Conservation (phyloP, 2,888 invertebrate genomes). For the Sphinx pinastri region DNA sequence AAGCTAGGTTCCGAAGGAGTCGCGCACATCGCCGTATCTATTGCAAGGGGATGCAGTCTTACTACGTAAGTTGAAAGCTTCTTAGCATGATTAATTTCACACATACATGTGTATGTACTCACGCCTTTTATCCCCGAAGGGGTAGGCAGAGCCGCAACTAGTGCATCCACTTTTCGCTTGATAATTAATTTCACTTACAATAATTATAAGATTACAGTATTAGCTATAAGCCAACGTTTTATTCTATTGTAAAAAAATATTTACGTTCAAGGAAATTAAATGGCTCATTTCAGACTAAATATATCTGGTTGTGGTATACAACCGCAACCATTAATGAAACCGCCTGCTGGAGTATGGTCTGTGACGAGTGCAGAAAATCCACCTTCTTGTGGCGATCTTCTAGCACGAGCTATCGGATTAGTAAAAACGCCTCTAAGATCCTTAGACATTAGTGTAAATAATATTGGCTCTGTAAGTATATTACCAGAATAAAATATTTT, state of each 20-base stretch:
- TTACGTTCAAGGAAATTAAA: neutral
- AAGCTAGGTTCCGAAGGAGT: constrained; percentile 75
- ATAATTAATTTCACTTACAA: too few species aligned
- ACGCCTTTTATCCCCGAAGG: too few species aligned
- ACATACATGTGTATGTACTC: too few species aligned
- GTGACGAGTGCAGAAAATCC: constrained; percentile 73
- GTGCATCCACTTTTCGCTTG: too few species aligned
- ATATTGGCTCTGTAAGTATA: constrained; percentile 73
- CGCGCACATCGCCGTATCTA: constrained; percentile 72
- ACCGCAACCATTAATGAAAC: constrained; percentile 63
- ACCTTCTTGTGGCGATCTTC: constrained; percentile 76
- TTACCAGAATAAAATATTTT: neutral
- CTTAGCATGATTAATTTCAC: constrained; percentile 17
- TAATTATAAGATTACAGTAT: too few species aligned
- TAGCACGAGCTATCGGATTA: constrained; percentile 78
- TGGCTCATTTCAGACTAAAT: constrained; percentile 61
- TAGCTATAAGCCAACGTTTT: constrained; percentile 13
- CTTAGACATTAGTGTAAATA: constrained; percentile 77
- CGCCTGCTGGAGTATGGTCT: constrained; percentile 80
- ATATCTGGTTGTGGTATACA: constrained; percentile 79
- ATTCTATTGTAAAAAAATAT: neutral
- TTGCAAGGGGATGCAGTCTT: constrained; percentile 78
- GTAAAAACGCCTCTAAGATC: constrained; percentile 76
- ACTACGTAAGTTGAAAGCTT: constrained; percentile 57
- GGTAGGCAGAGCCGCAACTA: too few species aligned